These are phyloP conservation scores for Parasteatoda lunata DNA, from an alignment of 2,888 invertebrate genomes.

Conservation along the genomic window DNA sequence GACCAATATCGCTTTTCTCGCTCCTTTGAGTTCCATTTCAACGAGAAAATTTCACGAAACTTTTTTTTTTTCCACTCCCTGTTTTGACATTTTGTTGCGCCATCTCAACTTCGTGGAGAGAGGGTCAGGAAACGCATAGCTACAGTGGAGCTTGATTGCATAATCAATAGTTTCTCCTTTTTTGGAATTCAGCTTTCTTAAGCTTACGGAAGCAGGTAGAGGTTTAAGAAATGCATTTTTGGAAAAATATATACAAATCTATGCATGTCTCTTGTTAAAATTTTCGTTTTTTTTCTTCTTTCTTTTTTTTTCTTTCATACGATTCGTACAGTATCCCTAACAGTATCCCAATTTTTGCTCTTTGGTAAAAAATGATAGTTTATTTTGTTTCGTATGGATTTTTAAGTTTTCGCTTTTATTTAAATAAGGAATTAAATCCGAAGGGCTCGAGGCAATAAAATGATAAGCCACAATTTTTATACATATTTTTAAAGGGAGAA, in stretches of 20 bases:
- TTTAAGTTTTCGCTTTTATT: too few relatives aligned
- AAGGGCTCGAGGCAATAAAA: too few relatives aligned
- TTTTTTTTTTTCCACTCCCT: neutral
- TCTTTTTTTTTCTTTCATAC: too few relatives aligned
- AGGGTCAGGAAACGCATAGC: constrained; percentile 21
- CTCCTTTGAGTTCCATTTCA: neutral
- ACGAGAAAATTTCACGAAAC: constrained; percentile 29
- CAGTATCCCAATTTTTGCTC: neutral
- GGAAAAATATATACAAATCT: too few relatives aligned
- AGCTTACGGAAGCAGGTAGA: constrained; percentile 10
- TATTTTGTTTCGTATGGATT: neutral
- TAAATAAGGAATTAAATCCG: too few relatives aligned
- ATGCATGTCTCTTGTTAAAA: too few relatives aligned
- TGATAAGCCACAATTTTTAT: too few relatives aligned
- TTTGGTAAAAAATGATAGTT: neutral
- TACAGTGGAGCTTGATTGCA: constrained; percentile 62
- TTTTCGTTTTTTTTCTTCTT: too few relatives aligned
- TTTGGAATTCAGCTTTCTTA: neutral
- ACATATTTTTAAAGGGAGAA: too few relatives aligned
- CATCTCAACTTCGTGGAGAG: constrained; percentile 19
- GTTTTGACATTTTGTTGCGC: constrained; percentile 42
- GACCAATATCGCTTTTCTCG: too few relatives aligned
- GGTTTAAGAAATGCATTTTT: constrained; percentile 5
- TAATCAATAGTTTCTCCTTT: constrained; percentile 43
- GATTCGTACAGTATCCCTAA: too few relatives aligned